Evolutionary conservation across 2,888 invertebrate species (phyloP), one percentile per base, ranked within the genome.

Genomic region (Thereva nobilitata): DNA sequence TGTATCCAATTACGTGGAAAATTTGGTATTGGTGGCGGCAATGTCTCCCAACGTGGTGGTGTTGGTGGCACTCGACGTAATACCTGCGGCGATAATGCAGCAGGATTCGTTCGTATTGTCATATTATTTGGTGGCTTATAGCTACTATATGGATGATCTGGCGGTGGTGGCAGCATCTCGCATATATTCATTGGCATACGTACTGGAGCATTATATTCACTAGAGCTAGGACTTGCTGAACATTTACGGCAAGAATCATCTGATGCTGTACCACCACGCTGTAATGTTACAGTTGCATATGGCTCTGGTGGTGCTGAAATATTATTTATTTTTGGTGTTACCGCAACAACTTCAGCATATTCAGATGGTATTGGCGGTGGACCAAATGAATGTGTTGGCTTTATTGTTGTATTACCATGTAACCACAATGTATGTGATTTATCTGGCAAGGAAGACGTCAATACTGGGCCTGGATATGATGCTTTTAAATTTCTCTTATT

Each of bases 101-200:
- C 73, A 3, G 75, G 75, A 71, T 75, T 75, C 10, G 75, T 75
- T 64, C 75, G 71, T 70, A 75, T 75, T 67, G 75, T 75, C 74
- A 75, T 75, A 55, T 73, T 75, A 67, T 71, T 72, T 10, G 71
- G 68, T n/a, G 72, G 71, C 44, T 71, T 71, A 47, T 74, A 74
- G 41, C 72, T 70, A 35, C 71, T 72, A 47, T 74, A 74, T 42
- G 73, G 73, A 68, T 86, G 86, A 78, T 86, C 86, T 35, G 72
- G 73, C 45, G 74, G 75, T 72, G 86, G 86, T 68, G 86, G 86
- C 72, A 87, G 77, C 84, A 86, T 86, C 80, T 87, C 86, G 80
- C 86, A 86, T 82, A 86, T 86, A 81, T 86, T 87, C 76, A 84
- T 82, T 81, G 84, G 84, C 74, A 81, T 80, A 74, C 72, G 69